phyloP scores from a whole-genome alignment of 2,797 vertebrate genomes.

The Rhabdophis nuchalis region DNA sequence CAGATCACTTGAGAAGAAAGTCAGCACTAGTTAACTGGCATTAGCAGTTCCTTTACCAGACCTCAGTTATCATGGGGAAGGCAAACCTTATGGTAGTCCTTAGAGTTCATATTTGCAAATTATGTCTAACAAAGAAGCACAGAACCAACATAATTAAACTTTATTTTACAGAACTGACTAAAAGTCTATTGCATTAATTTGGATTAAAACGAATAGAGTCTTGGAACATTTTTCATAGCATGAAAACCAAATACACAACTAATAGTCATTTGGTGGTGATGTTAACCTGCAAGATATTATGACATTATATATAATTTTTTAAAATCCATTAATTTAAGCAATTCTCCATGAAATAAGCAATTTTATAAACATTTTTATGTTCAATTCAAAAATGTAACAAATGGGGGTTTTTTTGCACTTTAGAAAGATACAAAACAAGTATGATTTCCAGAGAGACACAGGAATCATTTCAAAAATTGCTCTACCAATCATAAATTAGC shows the following conservation, averaged over 20 bases:
- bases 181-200: conserved; percentile 57
- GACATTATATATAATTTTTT: conserved; percentile 63
- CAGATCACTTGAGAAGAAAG: background rate
- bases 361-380: conserved; percentile 68
- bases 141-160: conserved; percentile 49
- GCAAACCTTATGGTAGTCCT: conserved; percentile 26
- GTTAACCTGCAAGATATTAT: conserved; percentile 58
- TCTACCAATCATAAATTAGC: conserved; percentile 13
- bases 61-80: background rate
- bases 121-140: conserved; percentile 56
- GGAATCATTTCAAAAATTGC: conserved; percentile 60
- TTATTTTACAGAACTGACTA: conserved; percentile 56
- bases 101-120: conserved; percentile 47
- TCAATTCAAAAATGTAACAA: conserved; percentile 63
- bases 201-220: conserved; percentile 44
- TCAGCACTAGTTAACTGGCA: background rate
- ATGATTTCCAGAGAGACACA: conserved; percentile 42
- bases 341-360: conserved; percentile 66
- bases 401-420: conserved; percentile 60
- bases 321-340: conserved; percentile 70
- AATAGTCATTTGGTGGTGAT: conserved; percentile 49
- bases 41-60: background rate
- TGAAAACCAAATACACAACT: conserved; percentile 56
- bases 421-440: conserved; percentile 49
- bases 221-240: conserved; percentile 58